Evolutionary conservation across 2,888 invertebrate species (phyloP).

Genomic region (Lepeophtheirus nordmannii): DNA sequence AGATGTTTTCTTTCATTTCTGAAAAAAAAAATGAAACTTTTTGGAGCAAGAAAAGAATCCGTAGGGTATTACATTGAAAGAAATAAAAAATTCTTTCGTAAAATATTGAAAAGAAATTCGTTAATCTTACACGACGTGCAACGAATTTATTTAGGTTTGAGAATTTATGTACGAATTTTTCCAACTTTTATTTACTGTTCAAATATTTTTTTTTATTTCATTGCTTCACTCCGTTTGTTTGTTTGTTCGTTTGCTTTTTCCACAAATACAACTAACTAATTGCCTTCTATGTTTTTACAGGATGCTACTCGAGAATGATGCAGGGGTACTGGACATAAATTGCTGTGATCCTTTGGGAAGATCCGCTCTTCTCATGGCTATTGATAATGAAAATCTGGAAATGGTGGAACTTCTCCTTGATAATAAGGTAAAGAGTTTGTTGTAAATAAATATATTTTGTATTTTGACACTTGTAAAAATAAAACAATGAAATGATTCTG

Average conservation of each 20-base stretch:
- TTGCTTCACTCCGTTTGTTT: too few species aligned
- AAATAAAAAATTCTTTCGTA: too few species aligned
- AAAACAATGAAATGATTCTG: too few species aligned
- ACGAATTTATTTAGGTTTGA: too few species aligned
- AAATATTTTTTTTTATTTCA: background rate
- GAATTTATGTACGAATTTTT: background rate
- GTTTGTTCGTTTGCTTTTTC: too few species aligned
- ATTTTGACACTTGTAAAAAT: too few species aligned
- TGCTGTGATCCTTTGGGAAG: constrained; percentile 93
- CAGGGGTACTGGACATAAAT: constrained; percentile 74
- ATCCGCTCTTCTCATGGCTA: constrained; percentile 89
- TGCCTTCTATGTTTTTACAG: constrained; percentile 35
- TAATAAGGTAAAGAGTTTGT: constrained; percentile 35
- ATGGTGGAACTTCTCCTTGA: constrained; percentile 66
- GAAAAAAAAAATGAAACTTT: too few species aligned
- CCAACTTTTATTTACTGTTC: background rate
- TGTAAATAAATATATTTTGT: background rate
- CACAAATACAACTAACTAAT: constrained; percentile 26
- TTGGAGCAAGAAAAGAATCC: too few species aligned
- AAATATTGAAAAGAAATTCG: too few species aligned
- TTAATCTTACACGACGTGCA: too few species aligned
- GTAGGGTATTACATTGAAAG: too few species aligned
- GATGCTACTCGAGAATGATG: constrained; percentile 59
- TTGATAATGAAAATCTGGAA: constrained; percentile 96
- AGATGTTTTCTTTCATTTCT: too few species aligned